A percentile compares a stretch with the other conserved stretches of the same genome.
Conservation (phyloP, 2,797 vertebrate genomes). For the Poecilia gillii region DNA sequence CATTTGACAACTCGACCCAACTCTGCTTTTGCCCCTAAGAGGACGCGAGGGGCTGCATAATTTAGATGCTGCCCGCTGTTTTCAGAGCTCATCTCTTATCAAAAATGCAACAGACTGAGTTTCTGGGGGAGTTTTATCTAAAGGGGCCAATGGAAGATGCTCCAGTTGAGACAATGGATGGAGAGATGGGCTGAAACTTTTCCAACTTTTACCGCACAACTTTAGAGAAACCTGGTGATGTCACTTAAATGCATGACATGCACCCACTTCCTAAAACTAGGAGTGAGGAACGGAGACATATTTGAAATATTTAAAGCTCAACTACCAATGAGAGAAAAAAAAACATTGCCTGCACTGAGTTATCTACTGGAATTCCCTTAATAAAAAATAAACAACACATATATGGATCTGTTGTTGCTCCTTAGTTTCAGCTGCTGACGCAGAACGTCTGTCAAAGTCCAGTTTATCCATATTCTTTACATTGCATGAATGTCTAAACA, state of each 20-base stretch:
- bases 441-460: background rate
- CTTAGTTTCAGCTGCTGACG: background rate
- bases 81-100: slow-evolving; percentile 71
- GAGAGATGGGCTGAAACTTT: slow-evolving; percentile 51
- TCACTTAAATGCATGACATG: slow-evolving; percentile 16
- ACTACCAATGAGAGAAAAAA: background rate
- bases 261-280: slow-evolving; percentile 1
- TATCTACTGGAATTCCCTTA: background rate
- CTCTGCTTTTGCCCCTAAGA: slow-evolving; percentile 77
- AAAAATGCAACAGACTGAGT: slow-evolving; percentile 76
- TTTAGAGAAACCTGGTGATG: slow-evolving; percentile 43
- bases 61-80: slow-evolving; percentile 79
- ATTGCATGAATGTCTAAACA: slow-evolving; percentile 6
- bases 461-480: background rate
- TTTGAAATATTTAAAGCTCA: slow-evolving; percentile 28
- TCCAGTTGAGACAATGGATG: slow-evolving; percentile 66
- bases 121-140: slow-evolving; percentile 72
- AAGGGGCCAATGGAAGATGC: slow-evolving; percentile 60
- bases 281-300: slow-evolving; percentile 1
- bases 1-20: slow-evolving; percentile 76
- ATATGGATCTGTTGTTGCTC: background rate
- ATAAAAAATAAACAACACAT: background rate
- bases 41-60: slow-evolving; percentile 79
- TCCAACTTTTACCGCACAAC: slow-evolving; percentile 57
- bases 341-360: background rate